Evolutionary conservation across 2,888 invertebrate genomes (phyloP), one percentile per base, ranked within the genome.

Genomic region (Cyaniris semiargus): DNA sequence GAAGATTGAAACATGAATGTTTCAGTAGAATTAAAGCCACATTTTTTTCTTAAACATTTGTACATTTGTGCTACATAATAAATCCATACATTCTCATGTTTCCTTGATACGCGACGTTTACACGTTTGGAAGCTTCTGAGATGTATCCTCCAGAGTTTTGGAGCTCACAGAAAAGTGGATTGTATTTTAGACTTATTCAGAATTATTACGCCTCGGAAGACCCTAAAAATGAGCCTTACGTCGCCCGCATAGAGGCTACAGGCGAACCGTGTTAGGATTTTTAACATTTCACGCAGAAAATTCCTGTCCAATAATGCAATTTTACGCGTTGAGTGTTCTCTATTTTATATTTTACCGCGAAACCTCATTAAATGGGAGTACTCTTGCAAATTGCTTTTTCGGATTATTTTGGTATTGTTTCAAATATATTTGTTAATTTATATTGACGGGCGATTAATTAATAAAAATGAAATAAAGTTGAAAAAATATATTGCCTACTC

Each of bases 311-410:
- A 31, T 66, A 66, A 66, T 18, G 66, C 66, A 66, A 27, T 66
- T 66, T 31, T 66, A 18, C 66, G 66, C 66, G 66, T 66, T 66
- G 66, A 66, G 66, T 66, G 66, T 66, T 60, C 60, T 60, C 23
- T 60, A 60, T 60, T 23, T 27, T 66, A 66, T 66, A 31, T 31
- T 18, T 31, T 18, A 27, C 66, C 66, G 66, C 66, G 18, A 66
- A 66, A 66, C 66, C 31, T 66, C 66, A 31, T 66, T 66, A 66
- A 23, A 27, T 27, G 27, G 21, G 10, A 60, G 60, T 66, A 27
- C 66, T 27, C 15, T 66, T 27, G 18, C 27, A 66, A 66, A 66
- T 66, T 27, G 27, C 66, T 66, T 66, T 23, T 66, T 27, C 15
- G 66, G 66, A 66, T 66, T 66, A 66, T 66, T 66, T 66, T 66